These are phyloP conservation scores for Salvelinus alpinus DNA, from an alignment of 2,113 vertebrate species.

Conservation along the genomic window DNA sequence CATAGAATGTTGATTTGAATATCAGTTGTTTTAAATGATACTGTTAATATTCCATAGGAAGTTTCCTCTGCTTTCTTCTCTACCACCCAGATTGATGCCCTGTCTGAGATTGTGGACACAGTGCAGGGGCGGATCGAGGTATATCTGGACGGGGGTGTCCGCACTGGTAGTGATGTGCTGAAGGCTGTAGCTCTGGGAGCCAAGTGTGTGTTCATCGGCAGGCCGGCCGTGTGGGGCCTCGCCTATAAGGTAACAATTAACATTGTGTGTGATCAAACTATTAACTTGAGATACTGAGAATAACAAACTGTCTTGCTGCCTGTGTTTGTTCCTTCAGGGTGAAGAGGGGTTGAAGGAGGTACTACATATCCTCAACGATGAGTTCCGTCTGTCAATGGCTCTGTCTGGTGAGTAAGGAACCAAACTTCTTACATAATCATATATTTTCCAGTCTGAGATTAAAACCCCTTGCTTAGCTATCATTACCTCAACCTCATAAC, in stretches of 20 bases:
- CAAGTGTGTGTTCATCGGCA: slow-evolving; percentile 90
- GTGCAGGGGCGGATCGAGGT: slow-evolving; percentile 85
- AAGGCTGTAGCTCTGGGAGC: slow-evolving; percentile 92
- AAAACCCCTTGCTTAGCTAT: not conserved
- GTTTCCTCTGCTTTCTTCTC: slow-evolving; percentile 5
- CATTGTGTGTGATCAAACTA: too few relatives aligned
- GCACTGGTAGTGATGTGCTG: slow-evolving; percentile 87
- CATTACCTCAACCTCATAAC: not conserved
- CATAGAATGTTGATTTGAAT: too few relatives aligned
- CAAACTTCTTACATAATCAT: not conserved
- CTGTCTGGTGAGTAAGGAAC: slow-evolving; percentile 80
- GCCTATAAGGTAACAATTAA: slow-evolving; percentile 83
- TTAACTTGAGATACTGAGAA: not conserved
- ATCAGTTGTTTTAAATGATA: too few relatives aligned
- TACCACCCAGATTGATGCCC: slow-evolving; percentile 86
- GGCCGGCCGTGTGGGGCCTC: slow-evolving; percentile 91
- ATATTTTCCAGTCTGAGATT: too few relatives aligned
- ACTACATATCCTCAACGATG: slow-evolving; percentile 87
- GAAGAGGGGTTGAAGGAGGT: slow-evolving; percentile 85
- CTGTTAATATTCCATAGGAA: too few relatives aligned
- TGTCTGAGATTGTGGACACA: slow-evolving; percentile 85
- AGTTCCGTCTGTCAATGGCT: slow-evolving; percentile 87
- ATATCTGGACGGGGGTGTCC: slow-evolving; percentile 90
- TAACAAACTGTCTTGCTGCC: not conserved
- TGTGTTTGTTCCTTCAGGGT: slow-evolving; percentile 71